phyloP scores from a whole-genome alignment of 2,888 invertebrate species.

The Meandrusa payeni region DNA sequence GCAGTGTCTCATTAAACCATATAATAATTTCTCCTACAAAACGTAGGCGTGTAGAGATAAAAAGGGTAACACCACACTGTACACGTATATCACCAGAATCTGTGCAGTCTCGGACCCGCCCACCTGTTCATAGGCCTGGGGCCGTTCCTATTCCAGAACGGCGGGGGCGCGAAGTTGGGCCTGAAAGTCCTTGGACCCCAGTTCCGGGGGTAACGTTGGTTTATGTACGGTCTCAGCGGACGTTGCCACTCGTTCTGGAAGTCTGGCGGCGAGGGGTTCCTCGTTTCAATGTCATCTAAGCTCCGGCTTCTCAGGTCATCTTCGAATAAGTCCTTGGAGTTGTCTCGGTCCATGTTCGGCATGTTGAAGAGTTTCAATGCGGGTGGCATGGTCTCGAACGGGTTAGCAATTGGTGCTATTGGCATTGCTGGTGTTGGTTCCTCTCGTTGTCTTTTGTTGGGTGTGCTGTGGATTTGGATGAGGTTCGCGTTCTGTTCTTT shows the following conservation, averaged over 20 bases:
- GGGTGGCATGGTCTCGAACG: conserved; percentile 64
- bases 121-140: conserved; percentile 61
- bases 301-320: conserved; percentile 50
- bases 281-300: conserved; percentile 33
- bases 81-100: conserved; percentile 67
- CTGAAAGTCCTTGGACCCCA: conserved; percentile 63
- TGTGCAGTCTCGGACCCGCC: conserved; percentile 62
- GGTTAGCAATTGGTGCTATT: conserved; percentile 45
- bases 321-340: conserved; percentile 44
- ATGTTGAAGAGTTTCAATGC: conserved; percentile 34
- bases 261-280: conserved; percentile 37
- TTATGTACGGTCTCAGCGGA: conserved; percentile 38
- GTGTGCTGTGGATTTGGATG: conserved; percentile 46
- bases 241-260: conserved; percentile 42
- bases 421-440: conserved; percentile 47
- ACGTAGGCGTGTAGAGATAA: not conserved
- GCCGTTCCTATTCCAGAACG: conserved; percentile 57
- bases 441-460: conserved; percentile 28
- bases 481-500: conserved; percentile 45
- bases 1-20: conserved; percentile 11
- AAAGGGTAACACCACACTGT: conserved; percentile 14
- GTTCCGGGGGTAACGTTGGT: conserved; percentile 62
- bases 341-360: conserved; percentile 25
- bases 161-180: conserved; percentile 38
- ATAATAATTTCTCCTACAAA: conserved; percentile 11